Evolutionary conservation across 2,888 invertebrate genomes (phyloP), one percentile per base, ranked within the genome.

Genomic region (Anorthoa munda): DNA sequence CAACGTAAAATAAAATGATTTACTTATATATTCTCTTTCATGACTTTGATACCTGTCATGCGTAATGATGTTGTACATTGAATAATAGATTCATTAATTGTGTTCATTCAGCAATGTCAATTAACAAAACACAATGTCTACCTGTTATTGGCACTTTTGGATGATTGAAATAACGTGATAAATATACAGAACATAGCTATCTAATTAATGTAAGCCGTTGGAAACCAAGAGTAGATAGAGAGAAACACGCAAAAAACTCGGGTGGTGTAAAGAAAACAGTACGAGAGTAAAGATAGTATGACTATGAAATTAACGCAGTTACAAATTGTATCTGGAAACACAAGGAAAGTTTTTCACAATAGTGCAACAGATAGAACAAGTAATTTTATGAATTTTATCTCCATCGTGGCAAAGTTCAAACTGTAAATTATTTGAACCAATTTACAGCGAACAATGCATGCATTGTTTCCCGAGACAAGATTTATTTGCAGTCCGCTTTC

Each of bases 401-500:
- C 71, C 70, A 79, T 79, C 84, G 85, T 89, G 85, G 84, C 85
- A 88, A 89, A 90, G 89, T 90, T 92, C 89, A 89, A 87, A 89
- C 84, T 73, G 75, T 87, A 88, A 94, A 92, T 93, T 92, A 92
- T 93, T 91, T 90, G 90, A 90, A 90, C 88, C 92, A 94, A 92
- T 95, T 94, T 93, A 91, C 90, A 92, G 80, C 85, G 90, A 95
- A 95, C 96, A 95, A 95, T 95, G 92, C 94, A 88, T 91, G 92
- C 94, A 95, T 96, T 96, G 95, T 96, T 95, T 94, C 89, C 88
- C 83, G 48, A 88, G 90, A 86, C 89, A 88, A 91, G 90, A 94
- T 94, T 94, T 95, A 93, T 94, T 94, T 93, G 90, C 91, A 88
- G 90, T 86, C 89, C 89, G 91, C 93, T 95, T 95, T 94, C 94